These are phyloP conservation scores for Lepidonotus clava DNA, from an alignment of 2,888 invertebrate species.

Conservation along the genomic window DNA sequence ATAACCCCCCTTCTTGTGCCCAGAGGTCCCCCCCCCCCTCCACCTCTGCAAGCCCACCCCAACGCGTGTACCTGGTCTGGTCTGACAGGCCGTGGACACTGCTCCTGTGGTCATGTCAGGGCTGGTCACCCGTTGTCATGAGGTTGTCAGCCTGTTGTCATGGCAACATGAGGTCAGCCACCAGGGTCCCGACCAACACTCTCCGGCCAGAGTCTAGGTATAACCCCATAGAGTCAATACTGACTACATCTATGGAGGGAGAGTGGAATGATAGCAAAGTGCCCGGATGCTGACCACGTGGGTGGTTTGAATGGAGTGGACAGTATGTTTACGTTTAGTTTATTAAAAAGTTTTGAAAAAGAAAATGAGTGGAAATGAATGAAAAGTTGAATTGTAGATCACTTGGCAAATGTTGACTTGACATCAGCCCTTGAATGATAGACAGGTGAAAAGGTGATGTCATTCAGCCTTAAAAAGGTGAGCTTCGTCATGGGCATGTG, in stretches of 20 bases:
- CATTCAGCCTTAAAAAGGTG: constrained; percentile 26
- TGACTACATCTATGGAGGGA: too few relatives aligned
- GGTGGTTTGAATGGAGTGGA: constrained; percentile 20
- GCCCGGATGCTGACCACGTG: background rate
- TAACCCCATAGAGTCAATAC: too few relatives aligned
- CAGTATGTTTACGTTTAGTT: background rate
- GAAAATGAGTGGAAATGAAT: background rate
- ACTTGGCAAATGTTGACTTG: constrained; percentile 46
- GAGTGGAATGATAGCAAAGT: too few relatives aligned
- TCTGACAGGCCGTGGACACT: background rate
- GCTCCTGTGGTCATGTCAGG: background rate
- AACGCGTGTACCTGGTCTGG: too few relatives aligned
- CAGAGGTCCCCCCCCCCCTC: too few relatives aligned
- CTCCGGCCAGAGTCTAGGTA: too few relatives aligned
- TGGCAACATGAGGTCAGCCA: constrained; percentile 30
- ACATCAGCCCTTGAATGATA: constrained; percentile 3
- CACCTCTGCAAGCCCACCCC: too few relatives aligned
- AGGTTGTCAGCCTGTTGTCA: background rate
- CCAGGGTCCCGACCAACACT: background rate
- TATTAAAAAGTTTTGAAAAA: background rate
- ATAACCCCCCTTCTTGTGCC: too few relatives aligned
- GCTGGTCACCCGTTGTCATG: background rate
- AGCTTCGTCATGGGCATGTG: too few relatives aligned
- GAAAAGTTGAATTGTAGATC: background rate
- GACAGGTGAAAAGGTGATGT: constrained; percentile 20